Percentiles rank a stretch among this genome's conserved stretches.
phyloP scores from a whole-genome alignment of 2,113 vertebrate species.

The Pseudopodoces humilis region DNA sequence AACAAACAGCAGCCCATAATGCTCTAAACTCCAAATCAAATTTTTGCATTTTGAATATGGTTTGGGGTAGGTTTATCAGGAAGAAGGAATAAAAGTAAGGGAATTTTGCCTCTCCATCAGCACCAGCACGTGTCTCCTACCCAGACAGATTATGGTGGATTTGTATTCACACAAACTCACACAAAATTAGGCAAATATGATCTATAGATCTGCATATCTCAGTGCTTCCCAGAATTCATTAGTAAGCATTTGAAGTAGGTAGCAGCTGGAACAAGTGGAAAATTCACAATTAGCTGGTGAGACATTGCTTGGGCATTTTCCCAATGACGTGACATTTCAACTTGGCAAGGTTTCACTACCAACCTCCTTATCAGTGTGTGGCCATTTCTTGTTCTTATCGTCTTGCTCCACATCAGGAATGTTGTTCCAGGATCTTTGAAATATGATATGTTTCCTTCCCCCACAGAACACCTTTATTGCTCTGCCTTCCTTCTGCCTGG shows the following conservation, averaged over 20 bases:
- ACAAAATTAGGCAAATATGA: not conserved
- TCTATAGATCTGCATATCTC: not conserved
- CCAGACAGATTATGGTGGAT: accelerated
- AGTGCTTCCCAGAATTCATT: not conserved
- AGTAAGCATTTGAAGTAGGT: not conserved
- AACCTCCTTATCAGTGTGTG: not conserved
- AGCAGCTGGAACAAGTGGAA: not conserved
- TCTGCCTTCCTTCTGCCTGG: not conserved
- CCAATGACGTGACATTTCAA: not conserved
- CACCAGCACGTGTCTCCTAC: not conserved
- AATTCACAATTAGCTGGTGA: not conserved
- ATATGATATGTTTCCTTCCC: not conserved
- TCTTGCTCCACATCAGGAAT: not conserved
- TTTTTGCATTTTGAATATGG: not conserved
- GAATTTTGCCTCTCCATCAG: not conserved
- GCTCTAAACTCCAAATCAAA: not conserved
- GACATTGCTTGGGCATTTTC: not conserved
- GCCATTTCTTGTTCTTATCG: not conserved
- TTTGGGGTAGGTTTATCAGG: not conserved
- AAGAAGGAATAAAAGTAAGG: not conserved
- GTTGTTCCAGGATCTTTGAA: not conserved
- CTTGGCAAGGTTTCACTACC: not conserved
- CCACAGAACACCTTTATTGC: not conserved
- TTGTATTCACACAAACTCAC: not conserved
- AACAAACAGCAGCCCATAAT: not conserved